phyloP scores from a whole-genome alignment of 2,888 invertebrate species.

The Coremacera marginata region DNA sequence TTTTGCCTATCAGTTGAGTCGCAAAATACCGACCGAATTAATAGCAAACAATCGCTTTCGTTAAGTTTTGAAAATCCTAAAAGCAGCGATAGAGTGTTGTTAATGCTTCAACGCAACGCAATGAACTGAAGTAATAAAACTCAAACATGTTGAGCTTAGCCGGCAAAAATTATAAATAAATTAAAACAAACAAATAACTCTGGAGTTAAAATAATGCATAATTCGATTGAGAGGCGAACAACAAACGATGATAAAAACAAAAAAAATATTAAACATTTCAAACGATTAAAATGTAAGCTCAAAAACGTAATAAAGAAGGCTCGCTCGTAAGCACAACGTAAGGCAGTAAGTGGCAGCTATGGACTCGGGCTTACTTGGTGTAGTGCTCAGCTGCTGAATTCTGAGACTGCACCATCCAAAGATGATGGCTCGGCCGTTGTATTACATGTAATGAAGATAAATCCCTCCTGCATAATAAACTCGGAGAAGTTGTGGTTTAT shows the following conservation, averaged over 20 bases:
- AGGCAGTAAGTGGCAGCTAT: neutral
- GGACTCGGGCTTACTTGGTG: neutral
- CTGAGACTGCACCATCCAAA: neutral
- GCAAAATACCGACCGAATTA: neutral
- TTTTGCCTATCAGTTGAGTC: neutral
- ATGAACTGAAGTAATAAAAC: slow-evolving; percentile 44
- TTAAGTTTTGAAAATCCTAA: slow-evolving; percentile 10
- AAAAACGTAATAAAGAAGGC: neutral
- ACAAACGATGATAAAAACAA: too few species aligned
- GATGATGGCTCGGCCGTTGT: neutral
- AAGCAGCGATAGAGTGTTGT: slow-evolving; percentile 39
- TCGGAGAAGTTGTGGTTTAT: neutral
- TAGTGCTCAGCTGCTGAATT: neutral
- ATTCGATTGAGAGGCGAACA: too few species aligned
- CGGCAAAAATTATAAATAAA: neutral
- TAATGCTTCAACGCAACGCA: slow-evolving; percentile 47
- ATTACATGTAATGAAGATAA: slow-evolving; percentile 31
- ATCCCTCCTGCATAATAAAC: slow-evolving; percentile 35
- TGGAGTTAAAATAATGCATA: neutral
- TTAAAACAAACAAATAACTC: neutral
- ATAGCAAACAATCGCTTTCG: neutral
- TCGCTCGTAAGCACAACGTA: neutral
- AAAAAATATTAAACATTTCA: too few species aligned
- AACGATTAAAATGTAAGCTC: neutral
- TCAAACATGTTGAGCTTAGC: neutral